These are phyloP conservation scores for Erpornis zantholeuca DNA, from an alignment of 2,113 vertebrate genomes.

Conservation along the genomic window DNA sequence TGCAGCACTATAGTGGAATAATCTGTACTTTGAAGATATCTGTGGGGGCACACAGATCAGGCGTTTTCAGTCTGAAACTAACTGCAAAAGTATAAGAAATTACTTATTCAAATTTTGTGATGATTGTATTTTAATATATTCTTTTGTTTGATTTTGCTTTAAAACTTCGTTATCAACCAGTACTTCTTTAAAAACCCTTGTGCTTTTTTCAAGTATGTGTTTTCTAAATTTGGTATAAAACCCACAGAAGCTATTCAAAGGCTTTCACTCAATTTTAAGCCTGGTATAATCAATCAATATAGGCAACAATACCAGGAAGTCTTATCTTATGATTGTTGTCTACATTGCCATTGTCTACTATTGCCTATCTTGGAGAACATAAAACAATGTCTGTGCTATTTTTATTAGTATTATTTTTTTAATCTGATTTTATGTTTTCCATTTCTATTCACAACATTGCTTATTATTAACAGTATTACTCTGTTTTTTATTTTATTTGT, in stretches of 20 bases:
- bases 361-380: not conserved
- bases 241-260: not conserved
- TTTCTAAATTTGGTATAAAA: not conserved
- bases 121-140: not conserved
- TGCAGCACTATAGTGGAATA: not conserved
- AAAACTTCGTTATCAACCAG: not conserved
- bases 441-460: not conserved
- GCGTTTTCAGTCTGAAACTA: not conserved
- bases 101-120: not conserved
- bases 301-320: not conserved
- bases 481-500: not conserved
- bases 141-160: not conserved
- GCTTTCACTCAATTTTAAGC: not conserved
- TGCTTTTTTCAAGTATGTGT: not conserved
- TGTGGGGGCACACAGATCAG: not conserved
- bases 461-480: not conserved
- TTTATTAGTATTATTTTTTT: not conserved
- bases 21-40: not conserved
- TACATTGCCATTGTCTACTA: not conserved
- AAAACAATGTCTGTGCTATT: not conserved
- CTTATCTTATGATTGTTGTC: not conserved
- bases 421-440: not conserved
- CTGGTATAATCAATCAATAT: not conserved
- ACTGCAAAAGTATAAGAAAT: not conserved
- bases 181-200: not conserved